These are phyloP conservation scores for Ptychadena robeensis DNA, from an alignment of 2,797 vertebrate genomes.

Conservation along the genomic window DNA sequence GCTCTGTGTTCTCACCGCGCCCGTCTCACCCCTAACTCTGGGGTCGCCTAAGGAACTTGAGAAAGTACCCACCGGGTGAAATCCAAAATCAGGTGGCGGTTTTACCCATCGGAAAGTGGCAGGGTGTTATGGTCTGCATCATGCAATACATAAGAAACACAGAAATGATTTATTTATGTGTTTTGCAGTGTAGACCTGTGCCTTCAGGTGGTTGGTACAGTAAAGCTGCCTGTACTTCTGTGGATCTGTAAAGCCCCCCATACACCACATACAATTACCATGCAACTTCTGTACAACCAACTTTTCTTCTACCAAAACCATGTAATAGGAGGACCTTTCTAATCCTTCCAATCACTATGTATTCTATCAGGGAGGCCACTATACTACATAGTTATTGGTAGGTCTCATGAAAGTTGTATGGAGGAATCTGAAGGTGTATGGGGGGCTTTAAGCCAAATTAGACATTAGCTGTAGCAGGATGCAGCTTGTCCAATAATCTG, in stretches of 20 bases:
- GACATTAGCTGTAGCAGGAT: neutral
- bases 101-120: conserved; percentile 28
- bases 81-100: conserved; percentile 10
- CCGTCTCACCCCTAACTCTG: conserved; percentile 16
- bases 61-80: conserved; percentile 34
- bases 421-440: too few species aligned
- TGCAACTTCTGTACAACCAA: too few species aligned
- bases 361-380: too few species aligned
- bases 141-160: neutral
- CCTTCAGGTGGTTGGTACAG: neutral
- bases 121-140: neutral
- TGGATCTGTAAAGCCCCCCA: too few species aligned
- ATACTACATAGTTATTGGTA: too few species aligned
- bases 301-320: too few species aligned
- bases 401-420: too few species aligned
- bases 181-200: neutral
- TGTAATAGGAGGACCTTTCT: too few species aligned
- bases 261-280: too few species aligned
- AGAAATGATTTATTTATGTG: neutral
- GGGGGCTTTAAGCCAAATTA: neutral
- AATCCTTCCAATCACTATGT: too few species aligned
- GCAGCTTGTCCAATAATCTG: neutral
- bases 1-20: conserved; percentile 51
- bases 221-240: neutral
- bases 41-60: conserved; percentile 54